Evolutionary conservation across 2,888 invertebrate genomes (phyloP).

Genomic region (Heliconius charithonia): DNA sequence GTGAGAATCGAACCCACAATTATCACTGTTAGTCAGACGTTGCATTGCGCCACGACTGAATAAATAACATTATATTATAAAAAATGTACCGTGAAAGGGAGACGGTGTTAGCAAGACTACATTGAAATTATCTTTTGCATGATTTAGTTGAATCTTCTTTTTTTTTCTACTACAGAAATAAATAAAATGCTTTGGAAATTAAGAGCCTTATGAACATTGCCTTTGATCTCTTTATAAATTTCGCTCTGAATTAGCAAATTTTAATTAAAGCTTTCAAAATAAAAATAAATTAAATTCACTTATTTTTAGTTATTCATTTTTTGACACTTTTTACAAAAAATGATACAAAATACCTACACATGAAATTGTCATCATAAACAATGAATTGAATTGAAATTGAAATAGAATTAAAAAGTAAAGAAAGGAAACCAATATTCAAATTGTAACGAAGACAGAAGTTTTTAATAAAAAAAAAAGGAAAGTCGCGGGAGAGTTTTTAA

Average conservation of each 20-base stretch:
- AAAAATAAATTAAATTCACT: not conserved
- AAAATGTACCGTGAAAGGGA: not conserved
- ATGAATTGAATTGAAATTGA: no score
- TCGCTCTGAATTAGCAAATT: not conserved
- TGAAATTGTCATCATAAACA: not conserved
- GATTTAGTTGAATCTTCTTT: slow-evolving; percentile 3
- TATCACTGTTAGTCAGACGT: no score
- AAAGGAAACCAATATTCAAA: no score
- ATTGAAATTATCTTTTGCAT: not conserved
- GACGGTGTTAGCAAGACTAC: not conserved
- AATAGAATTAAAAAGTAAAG: no score
- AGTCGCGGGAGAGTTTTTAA: no score
- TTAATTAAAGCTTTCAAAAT: slow-evolving; percentile 10
- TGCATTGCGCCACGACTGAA: not conserved
- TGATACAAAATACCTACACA: not conserved
- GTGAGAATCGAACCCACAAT: no score
- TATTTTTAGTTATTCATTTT: not conserved
- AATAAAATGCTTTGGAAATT: slow-evolving; percentile 4
- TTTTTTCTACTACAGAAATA: not conserved
- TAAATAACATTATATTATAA: not conserved
- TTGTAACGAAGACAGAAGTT: no score
- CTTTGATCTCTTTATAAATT: slow-evolving; percentile 11
- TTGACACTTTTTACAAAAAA: not conserved
- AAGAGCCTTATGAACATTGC: not conserved
- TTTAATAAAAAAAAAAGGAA: no score